Conservation (phyloP, 2,797 vertebrate species). For the Ateles fusciceps region DNA sequence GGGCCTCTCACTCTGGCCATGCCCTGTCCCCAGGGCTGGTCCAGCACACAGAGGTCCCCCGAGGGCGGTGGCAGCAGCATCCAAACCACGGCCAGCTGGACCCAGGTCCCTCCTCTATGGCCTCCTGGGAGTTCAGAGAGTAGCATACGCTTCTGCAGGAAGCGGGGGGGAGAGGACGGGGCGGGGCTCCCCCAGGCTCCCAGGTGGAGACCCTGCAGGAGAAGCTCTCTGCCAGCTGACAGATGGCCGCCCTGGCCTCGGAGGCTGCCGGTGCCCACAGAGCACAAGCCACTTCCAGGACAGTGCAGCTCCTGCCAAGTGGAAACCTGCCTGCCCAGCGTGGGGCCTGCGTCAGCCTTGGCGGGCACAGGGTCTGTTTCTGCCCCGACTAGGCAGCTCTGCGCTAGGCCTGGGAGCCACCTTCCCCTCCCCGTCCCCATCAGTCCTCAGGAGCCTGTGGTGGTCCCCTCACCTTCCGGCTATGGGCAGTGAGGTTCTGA, state of each 20-base stretch:
- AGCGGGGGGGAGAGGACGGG: background rate
- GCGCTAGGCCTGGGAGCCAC: no score
- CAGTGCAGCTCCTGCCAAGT: background rate
- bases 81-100: background rate
- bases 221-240: background rate
- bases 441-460: rapidly evolving
- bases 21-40: background rate
- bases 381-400: background rate
- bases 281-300: conserved; percentile 2
- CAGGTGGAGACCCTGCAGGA: background rate
- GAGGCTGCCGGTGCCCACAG: background rate
- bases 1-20: no score
- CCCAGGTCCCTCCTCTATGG: background rate
- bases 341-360: background rate
- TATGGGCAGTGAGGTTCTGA: background rate
- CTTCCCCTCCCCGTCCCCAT: background rate
- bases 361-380: background rate
- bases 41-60: background rate
- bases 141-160: background rate
- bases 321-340: background rate
- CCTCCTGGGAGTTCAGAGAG: background rate
- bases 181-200: background rate
- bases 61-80: background rate
- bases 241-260: conserved; percentile 33
- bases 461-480: background rate